These are phyloP conservation scores for Hestina assimilis DNA, from an alignment of 1,140 invertebrate genomes.

Conservation along the genomic window DNA sequence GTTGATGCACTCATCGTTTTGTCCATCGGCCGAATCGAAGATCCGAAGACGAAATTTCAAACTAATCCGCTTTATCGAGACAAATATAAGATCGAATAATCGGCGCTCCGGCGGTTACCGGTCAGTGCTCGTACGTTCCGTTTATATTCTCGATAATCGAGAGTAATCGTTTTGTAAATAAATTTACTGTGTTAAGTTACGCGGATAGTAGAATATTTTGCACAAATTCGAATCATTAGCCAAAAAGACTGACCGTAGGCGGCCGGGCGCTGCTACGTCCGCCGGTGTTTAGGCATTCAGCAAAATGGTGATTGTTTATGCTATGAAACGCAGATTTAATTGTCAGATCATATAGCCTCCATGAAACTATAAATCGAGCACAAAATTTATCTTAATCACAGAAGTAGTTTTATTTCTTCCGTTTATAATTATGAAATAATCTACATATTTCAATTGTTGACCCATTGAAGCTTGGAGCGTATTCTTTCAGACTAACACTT, in stretches of 20 bases:
- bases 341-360: slow-evolving; percentile 6
- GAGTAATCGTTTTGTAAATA: slow-evolving; percentile 69
- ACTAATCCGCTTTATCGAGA: slow-evolving; percentile 7
- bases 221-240: slow-evolving; percentile 74
- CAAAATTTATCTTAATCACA: slow-evolving; percentile 10
- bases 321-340: slow-evolving; percentile 7
- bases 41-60: slow-evolving; percentile 1
- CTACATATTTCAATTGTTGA: slow-evolving; percentile 19
- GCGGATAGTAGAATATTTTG: slow-evolving; percentile 74
- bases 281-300: slow-evolving; percentile 55
- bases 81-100: slow-evolving; percentile 15
- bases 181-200: slow-evolving; percentile 66
- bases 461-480: not conserved
- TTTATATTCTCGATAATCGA: slow-evolving; percentile 41
- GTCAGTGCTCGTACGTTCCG: slow-evolving; percentile 65
- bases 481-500: not conserved
- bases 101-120: slow-evolving; percentile 62
- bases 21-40: not conserved
- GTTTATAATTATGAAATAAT: slow-evolving; percentile 8
- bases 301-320: slow-evolving; percentile 32
- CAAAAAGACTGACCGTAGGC: slow-evolving; percentile 75
- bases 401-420: slow-evolving; percentile 1
- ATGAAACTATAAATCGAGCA: slow-evolving; percentile 18
- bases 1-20: slow-evolving; percentile 14
- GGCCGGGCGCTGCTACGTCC: slow-evolving; percentile 64